Conservation (phyloP, 1,140 invertebrate genomes). For the Panagrolaimus sp. region DNA sequence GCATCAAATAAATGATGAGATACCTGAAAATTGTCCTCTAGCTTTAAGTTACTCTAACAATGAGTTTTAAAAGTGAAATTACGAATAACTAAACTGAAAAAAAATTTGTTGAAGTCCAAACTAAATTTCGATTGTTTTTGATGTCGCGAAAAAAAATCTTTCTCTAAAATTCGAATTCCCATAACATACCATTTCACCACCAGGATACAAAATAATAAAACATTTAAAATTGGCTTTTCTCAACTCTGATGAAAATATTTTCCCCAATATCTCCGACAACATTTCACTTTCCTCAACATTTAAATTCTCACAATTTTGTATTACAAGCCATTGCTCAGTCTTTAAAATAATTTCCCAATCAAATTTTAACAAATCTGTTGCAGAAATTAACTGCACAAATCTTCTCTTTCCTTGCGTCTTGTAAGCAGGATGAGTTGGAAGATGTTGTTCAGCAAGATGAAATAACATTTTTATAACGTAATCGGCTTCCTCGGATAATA, state of each 20-base stretch:
- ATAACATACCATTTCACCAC: slow-evolving; percentile 24
- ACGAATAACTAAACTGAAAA: too few species aligned
- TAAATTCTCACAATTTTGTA: slow-evolving; percentile 6
- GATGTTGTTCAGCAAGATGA: slow-evolving; percentile 24
- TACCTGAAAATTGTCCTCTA: not conserved
- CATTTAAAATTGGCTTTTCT: slow-evolving; percentile 33
- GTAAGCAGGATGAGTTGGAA: not conserved
- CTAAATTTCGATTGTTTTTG: too few species aligned
- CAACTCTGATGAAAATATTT: not conserved
- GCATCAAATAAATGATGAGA: slow-evolving; percentile 21
- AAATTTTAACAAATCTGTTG: slow-evolving; percentile 24
- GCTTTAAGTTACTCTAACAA: not conserved
- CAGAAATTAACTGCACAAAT: slow-evolving; percentile 25
- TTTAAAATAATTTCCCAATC: slow-evolving; percentile 26
- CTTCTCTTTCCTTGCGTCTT: slow-evolving; percentile 15
- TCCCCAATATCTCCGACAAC: not conserved
- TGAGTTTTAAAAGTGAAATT: too few species aligned
- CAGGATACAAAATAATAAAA: slow-evolving; percentile 35
- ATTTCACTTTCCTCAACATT: not conserved
- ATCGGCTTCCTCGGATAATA: slow-evolving; percentile 26
- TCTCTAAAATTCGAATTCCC: too few species aligned
- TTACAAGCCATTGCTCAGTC: slow-evolving; percentile 35
- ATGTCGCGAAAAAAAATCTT: too few species aligned
- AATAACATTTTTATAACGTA: slow-evolving; percentile 34
- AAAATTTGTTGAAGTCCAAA: too few species aligned